Evolutionary conservation across 2,888 invertebrate genomes (phyloP).

Genomic region (Elegia similella): DNA sequence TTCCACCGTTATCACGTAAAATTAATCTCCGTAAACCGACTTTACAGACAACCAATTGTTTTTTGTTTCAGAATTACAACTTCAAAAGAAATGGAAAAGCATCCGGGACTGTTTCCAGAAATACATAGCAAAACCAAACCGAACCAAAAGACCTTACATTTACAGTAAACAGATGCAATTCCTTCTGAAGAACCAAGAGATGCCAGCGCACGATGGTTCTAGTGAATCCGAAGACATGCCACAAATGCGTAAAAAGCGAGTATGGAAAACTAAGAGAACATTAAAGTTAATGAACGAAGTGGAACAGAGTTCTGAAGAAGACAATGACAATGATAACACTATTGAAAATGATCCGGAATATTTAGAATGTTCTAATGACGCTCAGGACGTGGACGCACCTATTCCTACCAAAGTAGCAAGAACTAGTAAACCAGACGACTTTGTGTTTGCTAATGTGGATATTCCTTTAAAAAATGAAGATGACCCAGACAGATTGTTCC

Average conservation of each 20-base stretch:
- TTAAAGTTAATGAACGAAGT: slow-evolving; percentile 48
- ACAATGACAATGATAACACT: slow-evolving; percentile 36
- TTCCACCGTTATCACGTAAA: too few relatives aligned
- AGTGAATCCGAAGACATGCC: slow-evolving; percentile 52
- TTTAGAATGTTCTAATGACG: slow-evolving; percentile 39
- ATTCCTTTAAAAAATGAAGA: slow-evolving; percentile 46
- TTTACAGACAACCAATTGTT: too few relatives aligned
- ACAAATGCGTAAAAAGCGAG: slow-evolving; percentile 30
- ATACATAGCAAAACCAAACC: slow-evolving; percentile 55
- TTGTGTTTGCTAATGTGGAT: slow-evolving; percentile 67
- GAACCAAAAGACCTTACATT: slow-evolving; percentile 61
- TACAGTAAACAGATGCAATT: slow-evolving; percentile 63
- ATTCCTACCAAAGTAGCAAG: slow-evolving; percentile 35
- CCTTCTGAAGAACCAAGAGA: slow-evolving; percentile 48
- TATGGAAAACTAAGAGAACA: slow-evolving; percentile 52
- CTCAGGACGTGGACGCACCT: slow-evolving; percentile 21
- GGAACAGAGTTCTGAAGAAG: slow-evolving; percentile 50
- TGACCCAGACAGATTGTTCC: slow-evolving; percentile 66
- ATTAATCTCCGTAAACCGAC: too few relatives aligned
- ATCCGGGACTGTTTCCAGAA: slow-evolving; percentile 69
- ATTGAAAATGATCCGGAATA: slow-evolving; percentile 33
- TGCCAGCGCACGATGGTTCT: slow-evolving; percentile 32
- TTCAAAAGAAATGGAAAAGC: slow-evolving; percentile 77
- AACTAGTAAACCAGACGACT: slow-evolving; percentile 44
- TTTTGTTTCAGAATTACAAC: slow-evolving; percentile 63